Evolutionary conservation across 2,797 vertebrate genomes (phyloP).

Genomic region (Eulemur mongoz): DNA sequence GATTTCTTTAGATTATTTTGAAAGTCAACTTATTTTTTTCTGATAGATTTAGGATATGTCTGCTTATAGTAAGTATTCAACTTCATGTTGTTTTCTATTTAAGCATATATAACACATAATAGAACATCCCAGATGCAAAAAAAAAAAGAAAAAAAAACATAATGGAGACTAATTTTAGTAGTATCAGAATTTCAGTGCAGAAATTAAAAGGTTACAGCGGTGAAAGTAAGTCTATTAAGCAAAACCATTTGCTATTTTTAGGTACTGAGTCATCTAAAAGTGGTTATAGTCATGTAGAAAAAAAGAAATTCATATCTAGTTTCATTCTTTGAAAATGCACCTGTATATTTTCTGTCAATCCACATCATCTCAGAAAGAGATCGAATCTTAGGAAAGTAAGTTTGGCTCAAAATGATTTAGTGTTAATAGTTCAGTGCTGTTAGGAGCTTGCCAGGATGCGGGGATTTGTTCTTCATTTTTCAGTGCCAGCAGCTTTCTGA

Average conservation of each 20-base stretch:
- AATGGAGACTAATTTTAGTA: background rate
- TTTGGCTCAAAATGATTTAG: conserved; percentile 42
- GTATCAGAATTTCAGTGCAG: background rate
- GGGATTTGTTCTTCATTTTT: conserved; percentile 64
- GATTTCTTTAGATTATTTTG: background rate
- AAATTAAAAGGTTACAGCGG: background rate
- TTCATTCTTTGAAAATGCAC: background rate
- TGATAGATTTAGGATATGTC: background rate
- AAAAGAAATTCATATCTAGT: background rate
- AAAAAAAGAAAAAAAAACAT: background rate
- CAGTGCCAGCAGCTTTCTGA: conserved; percentile 58
- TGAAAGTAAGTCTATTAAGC: background rate
- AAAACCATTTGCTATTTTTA: background rate
- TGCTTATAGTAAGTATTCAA: background rate
- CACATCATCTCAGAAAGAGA: conserved; percentile 32
- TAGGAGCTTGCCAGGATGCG: conserved; percentile 58
- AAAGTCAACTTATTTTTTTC: background rate
- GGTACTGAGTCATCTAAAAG: background rate
- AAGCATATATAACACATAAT: background rate
- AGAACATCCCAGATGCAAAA: background rate
- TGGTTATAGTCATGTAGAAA: background rate
- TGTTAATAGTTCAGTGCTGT: conserved; percentile 49
- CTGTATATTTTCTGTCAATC: background rate
- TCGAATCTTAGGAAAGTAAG: conserved; percentile 29
- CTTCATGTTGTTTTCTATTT: background rate